Evolutionary conservation across 1,140 invertebrate genomes (phyloP), one percentile per base, ranked within the genome.

Genomic region (Musca vetustissima): DNA sequence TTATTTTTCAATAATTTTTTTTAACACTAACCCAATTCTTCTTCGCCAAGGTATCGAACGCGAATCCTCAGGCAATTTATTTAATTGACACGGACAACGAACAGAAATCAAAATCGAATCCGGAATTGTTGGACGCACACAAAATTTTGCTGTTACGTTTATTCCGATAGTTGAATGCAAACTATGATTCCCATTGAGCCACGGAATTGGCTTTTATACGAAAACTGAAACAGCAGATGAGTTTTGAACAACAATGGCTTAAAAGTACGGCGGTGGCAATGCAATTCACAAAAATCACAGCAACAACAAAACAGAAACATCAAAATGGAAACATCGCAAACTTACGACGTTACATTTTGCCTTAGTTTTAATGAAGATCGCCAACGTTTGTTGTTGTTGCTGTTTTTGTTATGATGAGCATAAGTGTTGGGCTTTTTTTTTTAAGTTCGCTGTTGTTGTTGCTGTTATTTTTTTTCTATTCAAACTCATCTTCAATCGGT

Each of bases 191-290:
- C 66, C 69, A 59, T 50, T 71, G 70, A 71, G 70, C 69, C 70
- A 64, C 59, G 7, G 70, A 75, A 77, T 79, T 75, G 77, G 76
- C 69, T 79, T 79, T 79, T 79, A 79, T 79, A 79, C 67, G 22
- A 52, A 67, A 74, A 75, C n/a, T n/a, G n/a, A n/a, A n/a, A n/a
- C n/a, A 48, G n/a, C n/a, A 66, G 52, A 61, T 32, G 32, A 61
- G 32, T 61, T 61, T 61, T 61, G 4, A 43, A 13, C 36, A 43
- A 43, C 36, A 43, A 43, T 43, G 36, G 36, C 36, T 43, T 43
- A 43, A 43, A n/a, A n/a, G 36, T 43, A 43, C 36, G 36, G 11
- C 28, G 28, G 28, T 43, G 36, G 36, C 36, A 43, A 36, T 61
- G 24, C 57, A 61, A 61, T 36, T 61, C 57, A 28, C 8, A 15